Evolutionary conservation across 2,888 invertebrate species (phyloP), one percentile per base, ranked within the genome.

Genomic region (Tupiocoris notatus): DNA sequence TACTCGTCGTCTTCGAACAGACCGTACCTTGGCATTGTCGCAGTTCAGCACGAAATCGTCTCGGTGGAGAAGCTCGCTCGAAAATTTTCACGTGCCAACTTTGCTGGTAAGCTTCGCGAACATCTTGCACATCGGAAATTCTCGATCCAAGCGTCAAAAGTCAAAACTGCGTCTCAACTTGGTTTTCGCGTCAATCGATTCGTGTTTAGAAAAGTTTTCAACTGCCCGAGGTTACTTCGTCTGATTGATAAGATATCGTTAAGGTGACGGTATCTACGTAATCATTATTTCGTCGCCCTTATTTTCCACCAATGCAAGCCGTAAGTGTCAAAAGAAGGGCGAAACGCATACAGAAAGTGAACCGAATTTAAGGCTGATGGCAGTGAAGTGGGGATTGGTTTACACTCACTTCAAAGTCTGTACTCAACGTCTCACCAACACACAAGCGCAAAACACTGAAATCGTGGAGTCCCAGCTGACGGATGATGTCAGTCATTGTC

Each of bases 51-150:
- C n/a, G n/a, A n/a, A n/a, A n/a, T n/a, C n/a, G n/a, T n/a, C n/a
- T n/a, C n/a, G n/a, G n/a, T n/a, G 39, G 6, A 39, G 39, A 39
- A 12, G 3, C 39, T 39, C 3, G 6, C 39, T 7, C 39, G 12
- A 39, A 39, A 12, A 39, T 39, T 39, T 39, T 39, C 39, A 39
- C 3, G 39, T 39, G 39, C 39, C 39, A 12, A 39, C 39, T 12
- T 39, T 12, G 39, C 3, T 12, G 39, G 6, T 39, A 39, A 39
- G 12, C 12, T 39, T 39, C 25, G 59, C 70, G 24, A 70, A 70
- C 70, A 70, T 70, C 59, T 70, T 59, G 70, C 70, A 70, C 70
- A 67, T 58, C 59, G 24, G 59, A 22, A 65, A 65, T 65, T 18
- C 16, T 25, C 65, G 18, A 39, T 67, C 39, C 12, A 7, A 12